These are phyloP conservation scores for Ranitomeya variabilis DNA, from an alignment of 2,113 vertebrate species.

Conservation along the genomic window DNA sequence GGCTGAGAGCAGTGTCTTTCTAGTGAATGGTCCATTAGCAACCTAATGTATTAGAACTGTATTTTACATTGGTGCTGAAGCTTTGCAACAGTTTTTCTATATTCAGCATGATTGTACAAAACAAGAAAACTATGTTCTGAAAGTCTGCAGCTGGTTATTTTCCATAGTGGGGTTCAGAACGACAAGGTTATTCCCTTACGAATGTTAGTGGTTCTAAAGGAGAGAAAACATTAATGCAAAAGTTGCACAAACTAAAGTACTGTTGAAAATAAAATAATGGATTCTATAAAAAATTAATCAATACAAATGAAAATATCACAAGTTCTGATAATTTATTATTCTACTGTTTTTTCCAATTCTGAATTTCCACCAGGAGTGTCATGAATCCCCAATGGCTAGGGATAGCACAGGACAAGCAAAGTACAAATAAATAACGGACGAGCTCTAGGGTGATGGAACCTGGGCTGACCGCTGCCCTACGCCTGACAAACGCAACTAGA, in stretches of 20 bases:
- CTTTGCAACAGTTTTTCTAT: conserved; percentile 14
- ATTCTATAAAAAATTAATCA: background rate
- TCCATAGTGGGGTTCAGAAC: background rate
- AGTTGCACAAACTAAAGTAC: background rate
- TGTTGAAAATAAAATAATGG: background rate
- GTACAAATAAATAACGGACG: no score
- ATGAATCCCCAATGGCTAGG: no score
- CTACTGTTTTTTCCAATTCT: background rate
- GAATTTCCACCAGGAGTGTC: no score
- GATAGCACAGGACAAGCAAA: no score
- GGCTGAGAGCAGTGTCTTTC: conserved; percentile 9
- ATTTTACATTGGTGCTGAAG: conserved; percentile 20
- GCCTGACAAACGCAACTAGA: no score
- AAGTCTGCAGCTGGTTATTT: background rate
- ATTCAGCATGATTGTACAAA: conserved; percentile 29
- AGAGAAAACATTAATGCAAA: background rate
- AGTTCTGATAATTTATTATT: no score
- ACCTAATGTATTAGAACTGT: conserved; percentile 45
- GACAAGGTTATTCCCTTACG: background rate
- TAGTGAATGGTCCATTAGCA: conserved; percentile 40
- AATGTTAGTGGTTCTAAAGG: background rate
- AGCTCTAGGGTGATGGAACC: no score
- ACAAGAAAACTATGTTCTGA: background rate
- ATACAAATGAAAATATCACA: background rate
- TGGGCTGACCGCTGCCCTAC: no score